These are phyloP conservation scores for Esperia sulphurella DNA, from an alignment of 2,888 invertebrate species.

Conservation along the genomic window DNA sequence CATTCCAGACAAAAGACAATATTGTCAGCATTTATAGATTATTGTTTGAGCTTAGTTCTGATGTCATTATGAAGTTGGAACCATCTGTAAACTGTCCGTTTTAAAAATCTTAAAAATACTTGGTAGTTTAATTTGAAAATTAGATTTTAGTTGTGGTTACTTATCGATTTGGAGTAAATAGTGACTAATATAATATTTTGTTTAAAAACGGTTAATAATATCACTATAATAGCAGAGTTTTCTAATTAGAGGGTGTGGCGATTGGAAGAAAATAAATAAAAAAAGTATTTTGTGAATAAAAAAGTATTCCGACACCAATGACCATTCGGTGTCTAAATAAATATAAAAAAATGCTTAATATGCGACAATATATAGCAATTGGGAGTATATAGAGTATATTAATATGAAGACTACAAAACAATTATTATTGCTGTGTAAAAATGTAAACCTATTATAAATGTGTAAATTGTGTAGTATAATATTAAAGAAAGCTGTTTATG, in stretches of 20 bases:
- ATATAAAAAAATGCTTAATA: slow-evolving; percentile 56
- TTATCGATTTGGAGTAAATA: slow-evolving; percentile 44
- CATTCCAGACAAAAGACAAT: slow-evolving; percentile 79
- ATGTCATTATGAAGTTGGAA: slow-evolving; percentile 39
- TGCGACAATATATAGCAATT: slow-evolving; percentile 78
- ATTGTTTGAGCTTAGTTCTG: slow-evolving; percentile 48
- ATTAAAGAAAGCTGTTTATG: slow-evolving; percentile 69
- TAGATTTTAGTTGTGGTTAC: slow-evolving; percentile 55
- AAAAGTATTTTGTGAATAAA: slow-evolving; percentile 49
- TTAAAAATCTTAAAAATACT: slow-evolving; percentile 48
- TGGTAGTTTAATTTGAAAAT: slow-evolving; percentile 53
- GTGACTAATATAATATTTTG: slow-evolving; percentile 38
- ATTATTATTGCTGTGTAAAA: slow-evolving; percentile 78
- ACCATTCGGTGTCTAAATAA: slow-evolving; percentile 55
- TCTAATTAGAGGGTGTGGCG: slow-evolving; percentile 31
- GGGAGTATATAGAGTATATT: slow-evolving; percentile 73
- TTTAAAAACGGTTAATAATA: slow-evolving; percentile 43
- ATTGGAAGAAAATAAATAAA: slow-evolving; percentile 26
- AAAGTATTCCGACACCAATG: slow-evolving; percentile 50
- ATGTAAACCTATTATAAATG: slow-evolving; percentile 74
- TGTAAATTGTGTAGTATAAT: slow-evolving; percentile 78
- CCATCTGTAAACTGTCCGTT: slow-evolving; percentile 46
- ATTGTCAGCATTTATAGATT: slow-evolving; percentile 77
- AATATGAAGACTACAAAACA: slow-evolving; percentile 71
- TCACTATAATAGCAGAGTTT: slow-evolving; percentile 36